Evolutionary conservation across 2,888 invertebrate species (phyloP).

Genomic region (Acronicta psi): DNA sequence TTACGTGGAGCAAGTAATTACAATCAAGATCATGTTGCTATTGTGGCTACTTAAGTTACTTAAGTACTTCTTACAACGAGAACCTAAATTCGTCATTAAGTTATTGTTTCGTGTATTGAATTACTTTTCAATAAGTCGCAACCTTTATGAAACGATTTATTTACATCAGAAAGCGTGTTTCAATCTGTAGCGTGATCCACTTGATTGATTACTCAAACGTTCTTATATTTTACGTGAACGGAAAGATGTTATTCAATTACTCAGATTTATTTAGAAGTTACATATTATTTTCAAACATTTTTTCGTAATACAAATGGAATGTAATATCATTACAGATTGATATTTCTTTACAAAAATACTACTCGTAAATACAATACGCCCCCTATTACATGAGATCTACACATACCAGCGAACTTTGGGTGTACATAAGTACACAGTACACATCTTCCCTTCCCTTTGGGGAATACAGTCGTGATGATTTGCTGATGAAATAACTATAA

Average conservation of each 20-base stretch:
- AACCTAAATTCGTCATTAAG: constrained; percentile 25
- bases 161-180: constrained; percentile 26
- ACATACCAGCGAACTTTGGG: no score
- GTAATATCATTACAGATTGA: neutral
- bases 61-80: constrained; percentile 11
- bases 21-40: constrained; percentile 44
- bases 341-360: no score
- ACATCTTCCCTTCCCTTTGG: no score
- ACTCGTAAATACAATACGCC: no score
- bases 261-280: constrained; percentile 29
- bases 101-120: constrained; percentile 11
- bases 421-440: no score
- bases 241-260: constrained; percentile 48
- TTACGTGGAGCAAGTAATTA: constrained; percentile 43
- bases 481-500: neutral
- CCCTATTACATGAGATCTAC: no score
- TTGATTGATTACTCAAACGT: constrained; percentile 65
- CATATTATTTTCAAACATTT: constrained; percentile 11
- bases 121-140: constrained; percentile 15
- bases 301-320: neutral
- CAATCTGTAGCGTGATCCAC: constrained; percentile 38
- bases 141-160: constrained; percentile 24
- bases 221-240: constrained; percentile 70
- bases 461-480: no score
- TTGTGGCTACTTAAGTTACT: constrained; percentile 28